A percentile compares a stretch with the other conserved stretches of the same genome.
These are phyloP conservation scores for Pseudeuparius sepicola DNA, from an alignment of 2,888 invertebrate species.

Conservation along the genomic window DNA sequence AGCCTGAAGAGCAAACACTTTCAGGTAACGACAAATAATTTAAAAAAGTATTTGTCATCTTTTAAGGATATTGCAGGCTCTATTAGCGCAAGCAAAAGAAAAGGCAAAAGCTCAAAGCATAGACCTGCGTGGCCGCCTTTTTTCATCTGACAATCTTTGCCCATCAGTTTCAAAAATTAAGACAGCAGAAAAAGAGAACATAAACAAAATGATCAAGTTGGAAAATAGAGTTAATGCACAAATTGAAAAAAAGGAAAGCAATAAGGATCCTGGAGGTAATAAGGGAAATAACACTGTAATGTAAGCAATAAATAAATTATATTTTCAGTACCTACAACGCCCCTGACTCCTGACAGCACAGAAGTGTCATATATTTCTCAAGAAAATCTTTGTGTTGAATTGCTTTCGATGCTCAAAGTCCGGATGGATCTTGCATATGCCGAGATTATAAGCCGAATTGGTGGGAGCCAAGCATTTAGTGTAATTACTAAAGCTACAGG, in stretches of 20 bases:
- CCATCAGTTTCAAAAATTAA: conserved; percentile 30
- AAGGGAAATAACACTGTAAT: conserved; percentile 10
- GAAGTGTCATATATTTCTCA: conserved; percentile 26
- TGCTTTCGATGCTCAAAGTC: conserved; percentile 68
- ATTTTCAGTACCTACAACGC: conserved; percentile 26
- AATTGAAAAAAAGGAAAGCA: conserved; percentile 31
- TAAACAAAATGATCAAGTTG: conserved; percentile 36
- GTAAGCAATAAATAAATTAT: too few species aligned
- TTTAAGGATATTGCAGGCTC: conserved; percentile 44
- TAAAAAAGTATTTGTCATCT: conserved; percentile 1
- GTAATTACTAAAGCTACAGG: conserved; percentile 40
- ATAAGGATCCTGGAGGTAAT: conserved; percentile 28
- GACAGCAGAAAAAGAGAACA: conserved; percentile 36
- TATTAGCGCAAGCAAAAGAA: conserved; percentile 66
- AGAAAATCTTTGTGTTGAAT: conserved; percentile 51
- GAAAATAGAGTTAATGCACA: conserved; percentile 36
- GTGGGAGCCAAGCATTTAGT: conserved; percentile 38
- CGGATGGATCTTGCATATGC: conserved; percentile 71
- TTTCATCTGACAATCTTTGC: conserved; percentile 30
- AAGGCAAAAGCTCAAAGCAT: conserved; percentile 64
- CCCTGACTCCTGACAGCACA: conserved; percentile 27
- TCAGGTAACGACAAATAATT: conserved; percentile 42
- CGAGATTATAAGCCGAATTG: conserved; percentile 58
- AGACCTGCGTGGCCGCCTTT: conserved; percentile 45
- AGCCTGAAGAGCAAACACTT: conserved; percentile 49